Conservation (phyloP, 2,113 vertebrate species). For the Oryzias celebensis region DNA sequence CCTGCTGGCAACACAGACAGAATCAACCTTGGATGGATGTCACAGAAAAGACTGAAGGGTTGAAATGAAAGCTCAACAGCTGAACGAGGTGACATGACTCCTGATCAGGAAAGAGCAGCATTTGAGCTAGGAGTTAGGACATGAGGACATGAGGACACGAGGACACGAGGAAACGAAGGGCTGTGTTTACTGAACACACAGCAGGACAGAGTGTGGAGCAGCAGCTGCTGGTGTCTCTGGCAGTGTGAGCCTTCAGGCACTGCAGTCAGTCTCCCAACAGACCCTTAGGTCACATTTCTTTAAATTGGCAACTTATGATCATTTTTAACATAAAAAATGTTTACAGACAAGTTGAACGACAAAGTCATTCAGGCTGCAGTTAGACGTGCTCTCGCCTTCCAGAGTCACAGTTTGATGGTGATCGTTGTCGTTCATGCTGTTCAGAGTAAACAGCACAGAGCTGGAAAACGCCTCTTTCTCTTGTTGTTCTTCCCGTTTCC, state of each 20-base stretch:
- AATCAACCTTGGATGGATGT: no score
- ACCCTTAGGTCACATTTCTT: constrained; percentile 17
- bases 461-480: constrained; percentile 93
- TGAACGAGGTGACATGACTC: no score
- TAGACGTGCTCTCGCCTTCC: constrained; percentile 22
- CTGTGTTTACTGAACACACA: constrained; percentile 27
- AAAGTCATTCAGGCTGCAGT: neutral
- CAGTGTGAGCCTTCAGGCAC: constrained; percentile 51
- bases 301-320: constrained; percentile 28
- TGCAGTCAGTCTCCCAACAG: constrained; percentile 43
- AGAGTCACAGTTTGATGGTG: constrained; percentile 21
- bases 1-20: no score
- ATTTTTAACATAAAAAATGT: constrained; percentile 5
- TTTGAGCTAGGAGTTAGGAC: no score
- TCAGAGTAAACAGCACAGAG: constrained; percentile 95
- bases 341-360: constrained; percentile 35
- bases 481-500: constrained; percentile 95
- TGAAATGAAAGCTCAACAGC: no score
- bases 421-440: neutral
- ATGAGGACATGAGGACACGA: no score
- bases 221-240: constrained; percentile 64
- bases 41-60: no score
- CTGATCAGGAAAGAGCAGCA: no score
- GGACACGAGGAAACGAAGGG: no score
- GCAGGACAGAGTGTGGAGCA: constrained; percentile 44